Evolutionary conservation across 2,797 vertebrate species (phyloP), one percentile per base, ranked within the genome.

Genomic region (Cygnus olor): DNA sequence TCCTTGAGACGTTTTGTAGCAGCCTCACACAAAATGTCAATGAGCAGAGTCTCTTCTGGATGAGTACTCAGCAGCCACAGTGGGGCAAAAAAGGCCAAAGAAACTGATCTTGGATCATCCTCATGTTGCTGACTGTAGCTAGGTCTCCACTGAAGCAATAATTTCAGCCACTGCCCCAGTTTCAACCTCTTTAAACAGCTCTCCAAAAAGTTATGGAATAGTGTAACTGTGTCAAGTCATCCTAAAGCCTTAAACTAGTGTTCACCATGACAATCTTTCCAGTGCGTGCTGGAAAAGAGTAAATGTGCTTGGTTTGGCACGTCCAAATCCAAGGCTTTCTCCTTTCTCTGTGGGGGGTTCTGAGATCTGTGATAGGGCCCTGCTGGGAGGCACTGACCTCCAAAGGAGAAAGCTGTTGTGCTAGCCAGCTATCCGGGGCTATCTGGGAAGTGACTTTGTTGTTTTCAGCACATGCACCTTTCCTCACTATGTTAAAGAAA

Each of bases 21-120:
- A 27, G 70, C 61, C 42, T 80, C 7, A 2, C 0, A 0, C 47
- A 77, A 53, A 70, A 13, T 32, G 27, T n/a, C 0, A 0, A 21
- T 21, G 76, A 51, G 17, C 40, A 57, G 51, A 63, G n/a, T 3
- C 72, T 19, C 64, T 83, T 53, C 60, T 79, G 85, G 79, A 32
- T 18, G n/a, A 53, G 63, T 28, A 9, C 6, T 30, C 66, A 4
- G 44, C 38, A 47, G 78, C 10, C 76, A 22, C 11, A 34, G 40
- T 17, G 58, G 30, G 54, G 56, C 71, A 79, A 32, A 9, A 64
- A 61, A 90, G 60, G 58, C 49, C 44, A 15, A 30, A 44, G 61
- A 38, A 32, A 20, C 13, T 19, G 25, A 0, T 56, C 54, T 45
- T 1, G 2, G 14, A n/a, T 45, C 20, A 8, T 71, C 22, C 22